These are phyloP conservation scores for Drosophila gaucha DNA, from an alignment of 2,888 invertebrate genomes.

Conservation along the genomic window DNA sequence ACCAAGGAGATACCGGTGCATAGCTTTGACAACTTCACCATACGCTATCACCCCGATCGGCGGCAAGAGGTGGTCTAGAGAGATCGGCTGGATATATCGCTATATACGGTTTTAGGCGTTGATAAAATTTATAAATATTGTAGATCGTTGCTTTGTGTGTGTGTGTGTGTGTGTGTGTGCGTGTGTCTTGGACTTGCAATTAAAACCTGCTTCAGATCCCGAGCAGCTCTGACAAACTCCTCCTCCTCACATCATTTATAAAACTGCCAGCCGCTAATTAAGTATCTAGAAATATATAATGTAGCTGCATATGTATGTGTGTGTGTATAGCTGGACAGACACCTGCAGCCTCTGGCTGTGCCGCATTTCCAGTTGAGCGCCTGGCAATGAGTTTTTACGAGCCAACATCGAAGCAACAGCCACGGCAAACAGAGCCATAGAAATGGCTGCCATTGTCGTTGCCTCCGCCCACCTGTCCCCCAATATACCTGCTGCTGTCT, in stretches of 20 bases:
- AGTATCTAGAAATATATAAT: constrained; percentile 24
- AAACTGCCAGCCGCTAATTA: constrained; percentile 68
- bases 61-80: not conserved
- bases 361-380: constrained; percentile 77
- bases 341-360: constrained; percentile 69
- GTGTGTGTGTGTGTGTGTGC: too few species aligned
- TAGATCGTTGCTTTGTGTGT: constrained; percentile 3
- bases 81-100: not conserved
- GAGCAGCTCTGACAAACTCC: not conserved
- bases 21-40: constrained; percentile 85
- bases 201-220: constrained; percentile 23
- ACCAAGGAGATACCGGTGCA: constrained; percentile 86
- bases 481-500: not conserved
- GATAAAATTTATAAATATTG: constrained; percentile 33
- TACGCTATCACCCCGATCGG: constrained; percentile 71
- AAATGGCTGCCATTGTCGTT: constrained; percentile 45
- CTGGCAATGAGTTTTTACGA: constrained; percentile 65
- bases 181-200: constrained; percentile 7
- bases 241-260: constrained; percentile 49
- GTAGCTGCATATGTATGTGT: not conserved
- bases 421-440: constrained; percentile 31
- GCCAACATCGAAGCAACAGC: constrained; percentile 37
- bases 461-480: constrained; percentile 5
- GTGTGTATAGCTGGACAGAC: constrained; percentile 39
- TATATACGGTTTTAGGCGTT: constrained; percentile 13